Evolutionary conservation across 2,888 invertebrate genomes (phyloP), one percentile per base, ranked within the genome.

Genomic region (Mimas tiliae): DNA sequence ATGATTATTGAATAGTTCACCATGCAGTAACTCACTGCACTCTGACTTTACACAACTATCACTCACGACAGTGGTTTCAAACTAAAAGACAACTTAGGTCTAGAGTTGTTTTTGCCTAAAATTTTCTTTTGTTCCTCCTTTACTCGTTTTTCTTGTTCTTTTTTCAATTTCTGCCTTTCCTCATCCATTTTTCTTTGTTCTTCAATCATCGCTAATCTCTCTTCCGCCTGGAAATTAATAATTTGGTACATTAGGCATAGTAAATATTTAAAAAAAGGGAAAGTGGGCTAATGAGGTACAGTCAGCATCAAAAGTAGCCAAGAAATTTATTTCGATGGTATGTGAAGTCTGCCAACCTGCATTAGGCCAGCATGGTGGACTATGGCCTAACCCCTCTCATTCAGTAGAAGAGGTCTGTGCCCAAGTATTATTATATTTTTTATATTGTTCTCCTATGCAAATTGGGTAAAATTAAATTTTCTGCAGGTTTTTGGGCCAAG

Each of bases 41-140:
- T 62, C 58, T 16, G 21, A 62, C 19, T 8, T 11, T 38, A 62
- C 45, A 55, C 38, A 65, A 69, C 67, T 69, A 67, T 66, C 81
- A 91, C 93, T 95, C 95, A 96, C 93, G 95, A 96, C 79, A 96
- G 94, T 75, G 97, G 96, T 89, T 97, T 98, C 75, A 98, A 93
- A 64, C 97, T 96, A 93, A 99, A 99, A 65, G 98, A 98, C 75
- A 99, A 94, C 93, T 98, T 98, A 70, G 99, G 99, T 88, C 99
- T 95, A 69, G 98, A 98, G 94, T 98, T 99, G 90, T 98, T 98
- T 95, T 99, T 99, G 77, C 99, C 99, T 81, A 99, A 95, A 80
- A 99, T 99, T 91, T 98, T 97, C 94, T 98, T 98, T 94, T 99
- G 99, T 91, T 99, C 98, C 89, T 98, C 98, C 92, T 98, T 98